Evolutionary conservation across 2,113 vertebrate genomes (phyloP).

Genomic region (Prietella phreatophila): DNA sequence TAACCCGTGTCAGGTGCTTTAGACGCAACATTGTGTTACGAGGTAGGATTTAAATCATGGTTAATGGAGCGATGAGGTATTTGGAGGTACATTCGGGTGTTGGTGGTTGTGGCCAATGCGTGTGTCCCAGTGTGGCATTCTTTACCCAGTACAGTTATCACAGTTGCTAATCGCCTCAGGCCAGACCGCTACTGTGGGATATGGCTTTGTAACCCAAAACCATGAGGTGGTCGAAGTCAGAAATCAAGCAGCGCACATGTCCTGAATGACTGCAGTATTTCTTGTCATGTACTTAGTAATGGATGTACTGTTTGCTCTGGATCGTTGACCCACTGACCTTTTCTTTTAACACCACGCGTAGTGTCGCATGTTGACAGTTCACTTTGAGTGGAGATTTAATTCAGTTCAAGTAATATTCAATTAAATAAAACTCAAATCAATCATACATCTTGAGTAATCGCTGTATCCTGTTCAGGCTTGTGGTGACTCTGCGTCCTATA

Average conservation of each 20-base stretch:
- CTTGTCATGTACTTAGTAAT: not conserved
- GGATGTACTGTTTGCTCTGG: not conserved
- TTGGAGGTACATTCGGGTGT: conserved; percentile 12
- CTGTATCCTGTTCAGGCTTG: not conserved
- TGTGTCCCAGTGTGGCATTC: conserved; percentile 53
- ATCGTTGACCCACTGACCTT: not conserved
- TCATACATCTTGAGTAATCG: not conserved
- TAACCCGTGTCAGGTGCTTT: not conserved
- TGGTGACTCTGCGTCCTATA: not conserved
- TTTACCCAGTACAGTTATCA: conserved; percentile 41
- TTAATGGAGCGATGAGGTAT: conserved; percentile 25
- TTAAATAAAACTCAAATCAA: not conserved
- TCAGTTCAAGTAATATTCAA: not conserved
- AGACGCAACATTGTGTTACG: not conserved
- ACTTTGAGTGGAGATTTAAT: not conserved
- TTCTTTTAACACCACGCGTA: not conserved
- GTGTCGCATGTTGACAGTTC: not conserved
- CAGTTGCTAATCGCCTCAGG: conserved; percentile 37
- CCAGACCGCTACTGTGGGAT: conserved; percentile 40
- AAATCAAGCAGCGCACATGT: conserved; percentile 8
- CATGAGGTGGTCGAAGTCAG: conserved; percentile 40
- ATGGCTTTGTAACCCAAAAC: conserved; percentile 49
- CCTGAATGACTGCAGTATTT: not conserved
- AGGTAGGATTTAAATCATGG: conserved; percentile 12
- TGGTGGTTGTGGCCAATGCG: conserved; percentile 39